Base-by-base conservation (phyloP, 2,888 invertebrate species). In the Acanthosepion esculentum region DNA sequence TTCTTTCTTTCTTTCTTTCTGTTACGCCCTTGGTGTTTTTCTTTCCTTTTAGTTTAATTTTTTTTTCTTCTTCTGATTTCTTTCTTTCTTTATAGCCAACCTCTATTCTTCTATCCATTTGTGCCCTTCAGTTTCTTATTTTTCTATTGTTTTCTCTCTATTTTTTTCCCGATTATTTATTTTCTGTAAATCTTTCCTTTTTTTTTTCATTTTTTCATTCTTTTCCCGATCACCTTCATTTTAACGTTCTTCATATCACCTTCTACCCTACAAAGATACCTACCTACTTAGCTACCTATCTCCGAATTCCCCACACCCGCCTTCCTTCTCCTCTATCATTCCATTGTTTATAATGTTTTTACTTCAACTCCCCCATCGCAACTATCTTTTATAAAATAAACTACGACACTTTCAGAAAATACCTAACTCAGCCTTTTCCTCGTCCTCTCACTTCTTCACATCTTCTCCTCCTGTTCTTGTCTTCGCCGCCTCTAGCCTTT, bases 401-500 rank as follows among this genome's bases (percentile, higher is more conserved):
- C 78, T 78, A 78, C 78, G 78, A 78, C n/a, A 78, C 78, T 78
- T 78, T 78, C n/a, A 78, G 78, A 78, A 78, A 78, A 33, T 50
- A 50, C 78, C n/a, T 78, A 26, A 78, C n/a, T 78, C 6, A 78
- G 12, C 78, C 15, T 12, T 78, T 3, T 78, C 12, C 78, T 15
- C 78, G 12, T 5, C 20, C 59, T 23, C 59, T 20, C n/a, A n/a
- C 0, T 0, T 78, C n/a, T n/a, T n/a, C n/a, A n/a, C 78, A 8
- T 10, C 78, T 78, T 15, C n/a, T 78, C 18, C 78, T 78, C 78
- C n/a, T 78, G 15, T 78, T 78, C 18, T n/a, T 15, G n/a, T 78
- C 15, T 78, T n/a, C 78, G n/a, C n/a, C 78, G 78, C 78, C 78
- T 78, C 78, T 78, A 78, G 78, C 78, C 10, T 78, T 78, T 78